These are phyloP conservation scores for Ursus arctos DNA, from an alignment of 2,113 vertebrate genomes.

Conservation along the genomic window DNA sequence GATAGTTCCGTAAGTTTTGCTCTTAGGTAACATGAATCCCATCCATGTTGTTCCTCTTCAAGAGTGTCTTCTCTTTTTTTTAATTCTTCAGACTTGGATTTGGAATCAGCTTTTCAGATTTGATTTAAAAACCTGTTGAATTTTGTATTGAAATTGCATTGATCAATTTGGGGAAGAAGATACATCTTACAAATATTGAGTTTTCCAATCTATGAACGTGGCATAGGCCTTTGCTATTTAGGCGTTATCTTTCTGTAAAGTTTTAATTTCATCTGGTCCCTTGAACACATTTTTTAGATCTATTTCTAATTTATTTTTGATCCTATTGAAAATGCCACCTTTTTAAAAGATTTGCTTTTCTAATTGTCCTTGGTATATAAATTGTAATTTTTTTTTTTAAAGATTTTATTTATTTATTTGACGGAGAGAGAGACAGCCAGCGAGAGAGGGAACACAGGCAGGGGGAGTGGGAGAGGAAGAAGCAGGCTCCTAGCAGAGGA, in stretches of 20 bases:
- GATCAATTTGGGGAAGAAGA: neutral
- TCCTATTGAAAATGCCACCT: neutral
- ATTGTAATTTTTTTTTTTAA: neutral
- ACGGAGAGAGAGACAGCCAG: too few species aligned
- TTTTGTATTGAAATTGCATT: neutral
- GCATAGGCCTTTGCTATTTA: neutral
- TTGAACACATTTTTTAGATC: constrained; percentile 15
- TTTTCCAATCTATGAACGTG: neutral
- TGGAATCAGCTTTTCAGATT: neutral
- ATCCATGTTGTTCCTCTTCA: neutral
- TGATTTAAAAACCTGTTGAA: neutral
- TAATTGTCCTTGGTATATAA: neutral
- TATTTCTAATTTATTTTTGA: neutral
- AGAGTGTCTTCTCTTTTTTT: neutral
- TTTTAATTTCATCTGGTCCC: neutral
- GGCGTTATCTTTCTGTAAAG: neutral
- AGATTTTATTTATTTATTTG: too few species aligned
- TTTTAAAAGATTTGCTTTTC: constrained; percentile 43
- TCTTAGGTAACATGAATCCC: neutral
- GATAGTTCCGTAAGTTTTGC: neutral
- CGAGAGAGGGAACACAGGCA: too few species aligned
- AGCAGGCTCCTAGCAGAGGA: too few species aligned
- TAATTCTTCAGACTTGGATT: neutral
- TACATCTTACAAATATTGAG: neutral
- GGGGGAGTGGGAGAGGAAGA: too few species aligned